phyloP scores from a whole-genome alignment of 2,113 vertebrate species.

The Epinephelus lanceolatus region DNA sequence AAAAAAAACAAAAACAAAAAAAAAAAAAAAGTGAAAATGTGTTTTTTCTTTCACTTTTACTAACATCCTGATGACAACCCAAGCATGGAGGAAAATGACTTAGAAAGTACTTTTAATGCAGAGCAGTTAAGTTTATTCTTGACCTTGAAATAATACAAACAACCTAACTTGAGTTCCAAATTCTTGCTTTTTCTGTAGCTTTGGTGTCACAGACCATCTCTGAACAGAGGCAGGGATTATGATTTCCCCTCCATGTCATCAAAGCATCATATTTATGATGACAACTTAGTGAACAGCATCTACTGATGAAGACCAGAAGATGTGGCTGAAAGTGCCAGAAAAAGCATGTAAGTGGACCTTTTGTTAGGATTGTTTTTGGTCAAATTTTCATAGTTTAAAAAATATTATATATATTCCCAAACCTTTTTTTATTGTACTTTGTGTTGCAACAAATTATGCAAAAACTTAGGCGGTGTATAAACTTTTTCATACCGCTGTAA shows the following conservation, averaged over 20 bases:
- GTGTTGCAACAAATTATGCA: too few species aligned
- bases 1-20: too few species aligned
- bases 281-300: neutral
- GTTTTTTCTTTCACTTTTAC: neutral
- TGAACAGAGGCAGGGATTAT: neutral
- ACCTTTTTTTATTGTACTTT: neutral
- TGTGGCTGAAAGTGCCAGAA: neutral
- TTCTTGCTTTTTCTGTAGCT: neutral
- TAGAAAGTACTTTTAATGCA: neutral
- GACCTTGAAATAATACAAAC: neutral
- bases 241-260: neutral
- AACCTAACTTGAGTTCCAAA: neutral
- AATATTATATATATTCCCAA: neutral
- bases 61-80: neutral
- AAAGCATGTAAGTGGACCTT: neutral
- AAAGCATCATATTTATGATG: neutral
- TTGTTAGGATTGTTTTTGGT: neutral
- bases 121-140: neutral
- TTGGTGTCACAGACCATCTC: neutral
- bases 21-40: too few species aligned
- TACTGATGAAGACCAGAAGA: neutral
- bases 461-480: neutral
- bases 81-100: neutral
- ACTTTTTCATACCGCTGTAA: neutral
- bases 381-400: neutral